phyloP scores from a whole-genome alignment of 2,113 vertebrate species.

The Xenopus laevis region DNA sequence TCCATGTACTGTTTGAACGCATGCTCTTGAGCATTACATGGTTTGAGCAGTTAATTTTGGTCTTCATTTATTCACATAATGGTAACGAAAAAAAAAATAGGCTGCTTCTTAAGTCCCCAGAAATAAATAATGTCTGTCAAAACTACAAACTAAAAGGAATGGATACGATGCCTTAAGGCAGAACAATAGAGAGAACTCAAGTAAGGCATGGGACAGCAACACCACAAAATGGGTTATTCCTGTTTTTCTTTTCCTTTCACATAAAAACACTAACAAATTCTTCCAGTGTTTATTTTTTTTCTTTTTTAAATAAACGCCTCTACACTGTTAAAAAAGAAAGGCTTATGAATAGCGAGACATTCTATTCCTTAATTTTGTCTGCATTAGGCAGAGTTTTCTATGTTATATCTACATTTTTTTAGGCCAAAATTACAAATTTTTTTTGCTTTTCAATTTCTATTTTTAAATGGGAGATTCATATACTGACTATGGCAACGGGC shows the following conservation, averaged over 20 bases:
- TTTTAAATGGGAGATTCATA: conserved; percentile 29
- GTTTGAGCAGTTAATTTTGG: conserved; percentile 56
- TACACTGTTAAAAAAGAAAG: conserved; percentile 21
- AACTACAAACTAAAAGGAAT: conserved; percentile 61
- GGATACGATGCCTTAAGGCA: conserved; percentile 59
- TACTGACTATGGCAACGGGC: not conserved
- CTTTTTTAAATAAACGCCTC: conserved; percentile 51
- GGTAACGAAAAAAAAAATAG: conserved; percentile 53
- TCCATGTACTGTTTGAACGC: not conserved
- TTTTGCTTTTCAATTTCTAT: conserved; percentile 56
- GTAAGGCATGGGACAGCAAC: conserved; percentile 72
- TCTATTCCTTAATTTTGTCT: conserved; percentile 17
- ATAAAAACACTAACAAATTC: conserved; percentile 87
- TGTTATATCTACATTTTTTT: not conserved
- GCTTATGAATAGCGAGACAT: conserved; percentile 25
- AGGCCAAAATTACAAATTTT: conserved; percentile 14
- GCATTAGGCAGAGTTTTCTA: conserved; percentile 18
- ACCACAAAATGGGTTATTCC: conserved; percentile 71
- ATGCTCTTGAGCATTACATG: conserved; percentile 8
- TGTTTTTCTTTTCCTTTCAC: conserved; percentile 86
- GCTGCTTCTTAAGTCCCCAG: conserved; percentile 65
- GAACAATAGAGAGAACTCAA: conserved; percentile 63
- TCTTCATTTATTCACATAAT: conserved; percentile 66
- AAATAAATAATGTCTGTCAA: conserved; percentile 75
- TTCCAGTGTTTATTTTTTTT: conserved; percentile 91